A percentile compares a stretch with the other conserved stretches of the same genome.
phyloP scores from a whole-genome alignment of 2,797 vertebrate species.

The Cheracebus regulus region DNA sequence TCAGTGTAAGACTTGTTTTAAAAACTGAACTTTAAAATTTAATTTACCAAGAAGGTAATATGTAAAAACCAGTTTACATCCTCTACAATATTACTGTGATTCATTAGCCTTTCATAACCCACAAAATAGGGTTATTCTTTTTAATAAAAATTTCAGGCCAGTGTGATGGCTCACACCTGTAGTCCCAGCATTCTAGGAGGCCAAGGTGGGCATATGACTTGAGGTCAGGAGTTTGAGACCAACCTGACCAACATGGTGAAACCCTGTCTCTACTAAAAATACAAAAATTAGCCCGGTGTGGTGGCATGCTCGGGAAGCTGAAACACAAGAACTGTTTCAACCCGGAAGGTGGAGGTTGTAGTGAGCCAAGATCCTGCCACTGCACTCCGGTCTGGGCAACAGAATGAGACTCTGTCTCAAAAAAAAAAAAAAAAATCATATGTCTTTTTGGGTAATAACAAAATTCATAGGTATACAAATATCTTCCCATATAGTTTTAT shows the following conservation, averaged over 20 bases:
- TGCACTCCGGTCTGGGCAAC: background rate
- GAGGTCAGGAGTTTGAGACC: background rate
- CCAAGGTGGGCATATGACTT: background rate
- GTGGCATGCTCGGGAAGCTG: background rate
- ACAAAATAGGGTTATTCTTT: background rate
- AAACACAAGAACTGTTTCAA: background rate
- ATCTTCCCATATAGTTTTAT: background rate
- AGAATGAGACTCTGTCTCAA: background rate
- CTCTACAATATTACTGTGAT: background rate
- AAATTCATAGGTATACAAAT: constrained; percentile 15
- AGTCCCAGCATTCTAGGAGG: background rate
- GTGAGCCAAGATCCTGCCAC: background rate
- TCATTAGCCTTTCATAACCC: constrained; percentile 14
- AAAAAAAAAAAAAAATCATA: background rate
- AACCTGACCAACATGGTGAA: background rate
- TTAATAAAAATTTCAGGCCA: background rate
- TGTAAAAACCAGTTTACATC: background rate
- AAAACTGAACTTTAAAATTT: background rate
- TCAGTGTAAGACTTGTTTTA: background rate
- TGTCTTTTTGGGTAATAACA: background rate
- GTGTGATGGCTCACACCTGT: background rate
- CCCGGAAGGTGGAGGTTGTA: background rate
- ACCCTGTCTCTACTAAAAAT: background rate
- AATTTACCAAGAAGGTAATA: background rate
- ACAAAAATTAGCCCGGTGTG: background rate